phyloP scores from a whole-genome alignment of 1,140 invertebrate genomes.

The Diachasmimorpha longicaudata region DNA sequence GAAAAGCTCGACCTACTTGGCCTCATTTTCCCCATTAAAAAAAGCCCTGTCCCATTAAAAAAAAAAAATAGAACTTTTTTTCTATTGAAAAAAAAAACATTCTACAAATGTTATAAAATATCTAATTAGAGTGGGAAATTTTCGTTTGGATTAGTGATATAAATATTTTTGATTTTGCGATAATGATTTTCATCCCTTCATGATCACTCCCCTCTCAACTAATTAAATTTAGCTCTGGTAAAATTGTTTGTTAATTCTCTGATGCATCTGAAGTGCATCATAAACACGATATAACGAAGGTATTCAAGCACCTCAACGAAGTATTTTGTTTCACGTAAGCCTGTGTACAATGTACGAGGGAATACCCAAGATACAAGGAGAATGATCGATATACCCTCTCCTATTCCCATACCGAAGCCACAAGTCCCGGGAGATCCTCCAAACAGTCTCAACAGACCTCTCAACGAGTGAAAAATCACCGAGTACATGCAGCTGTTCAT shows the following conservation, averaged over 20 bases:
- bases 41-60: no score
- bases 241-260: not conserved
- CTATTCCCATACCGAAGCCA: not conserved
- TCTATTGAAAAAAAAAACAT: no score
- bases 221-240: not conserved
- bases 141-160: no score
- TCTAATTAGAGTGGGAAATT: no score
- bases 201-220: not conserved
- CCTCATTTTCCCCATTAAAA: no score
- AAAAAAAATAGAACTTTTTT: no score
- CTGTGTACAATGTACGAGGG: not conserved
- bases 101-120: no score
- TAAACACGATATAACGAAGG: not conserved
- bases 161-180: no score
- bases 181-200: no score
- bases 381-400: not conserved
- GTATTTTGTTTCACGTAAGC: constrained; percentile 2
- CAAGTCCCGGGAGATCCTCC: not conserved
- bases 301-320: not conserved
- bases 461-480: not conserved
- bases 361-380: not conserved
- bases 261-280: not conserved
- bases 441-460: no score
- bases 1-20: no score
- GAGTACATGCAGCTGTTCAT: not conserved